Conservation (phyloP, 2,113 vertebrate species). For the Ascaphus truei region DNA sequence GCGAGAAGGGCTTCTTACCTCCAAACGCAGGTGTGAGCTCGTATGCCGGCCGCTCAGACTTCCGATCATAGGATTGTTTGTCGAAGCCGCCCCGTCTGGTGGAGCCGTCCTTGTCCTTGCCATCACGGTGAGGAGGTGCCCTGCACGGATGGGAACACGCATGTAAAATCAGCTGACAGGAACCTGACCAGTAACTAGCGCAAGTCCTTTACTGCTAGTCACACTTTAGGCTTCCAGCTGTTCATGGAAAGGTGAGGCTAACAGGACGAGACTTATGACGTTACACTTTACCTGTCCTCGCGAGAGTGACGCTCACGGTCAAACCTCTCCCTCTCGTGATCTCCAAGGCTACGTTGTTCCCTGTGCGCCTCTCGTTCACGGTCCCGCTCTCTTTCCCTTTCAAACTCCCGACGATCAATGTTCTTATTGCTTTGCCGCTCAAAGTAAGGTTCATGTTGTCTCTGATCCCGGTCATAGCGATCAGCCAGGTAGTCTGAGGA, state of each 20-base stretch:
- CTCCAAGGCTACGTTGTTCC: slow-evolving; percentile 68
- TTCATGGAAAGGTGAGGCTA: too few relatives aligned
- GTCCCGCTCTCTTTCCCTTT: slow-evolving; percentile 75
- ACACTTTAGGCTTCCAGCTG: too few relatives aligned
- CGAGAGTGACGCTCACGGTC: slow-evolving; percentile 83
- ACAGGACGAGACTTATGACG: neutral
- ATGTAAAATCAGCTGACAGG: neutral
- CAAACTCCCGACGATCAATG: slow-evolving; percentile 83
- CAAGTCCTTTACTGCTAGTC: too few relatives aligned
- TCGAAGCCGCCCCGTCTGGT: slow-evolving; percentile 80
- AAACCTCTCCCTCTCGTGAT: slow-evolving; percentile 86
- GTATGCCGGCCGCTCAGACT: slow-evolving; percentile 76
- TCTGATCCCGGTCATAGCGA: slow-evolving; percentile 70
- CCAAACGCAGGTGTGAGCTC: slow-evolving; percentile 76
- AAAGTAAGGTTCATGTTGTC: slow-evolving; percentile 81
- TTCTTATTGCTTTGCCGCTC: slow-evolving; percentile 79
- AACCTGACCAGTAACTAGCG: too few relatives aligned
- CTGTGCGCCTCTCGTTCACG: slow-evolving; percentile 62
- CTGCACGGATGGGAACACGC: slow-evolving; percentile 60
- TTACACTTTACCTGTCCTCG: slow-evolving; percentile 74
- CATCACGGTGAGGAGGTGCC: slow-evolving; percentile 77
- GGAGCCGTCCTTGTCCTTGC: slow-evolving; percentile 72
- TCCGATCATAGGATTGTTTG: slow-evolving; percentile 77
- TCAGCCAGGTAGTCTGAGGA: slow-evolving; percentile 9
- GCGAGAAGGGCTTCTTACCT: slow-evolving; percentile 56